Evolutionary conservation across 2,888 invertebrate genomes (phyloP).

Genomic region (Nemoura dubitans): DNA sequence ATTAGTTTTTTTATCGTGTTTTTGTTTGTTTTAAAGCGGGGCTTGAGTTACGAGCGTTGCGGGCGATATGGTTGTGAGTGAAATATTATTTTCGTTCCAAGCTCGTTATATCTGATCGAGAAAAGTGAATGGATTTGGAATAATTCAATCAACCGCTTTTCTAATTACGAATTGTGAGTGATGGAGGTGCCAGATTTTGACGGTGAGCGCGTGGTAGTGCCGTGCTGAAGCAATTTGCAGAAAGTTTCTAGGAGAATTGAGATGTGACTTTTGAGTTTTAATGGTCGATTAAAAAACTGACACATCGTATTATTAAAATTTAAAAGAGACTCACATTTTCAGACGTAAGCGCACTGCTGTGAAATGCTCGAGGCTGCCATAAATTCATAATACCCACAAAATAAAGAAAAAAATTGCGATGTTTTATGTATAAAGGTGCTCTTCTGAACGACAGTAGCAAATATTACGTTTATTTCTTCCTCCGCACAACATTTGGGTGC

Average conservation of each 20-base stretch:
- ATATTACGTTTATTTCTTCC: background rate
- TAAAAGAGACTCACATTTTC: background rate
- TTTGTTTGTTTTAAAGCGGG: background rate
- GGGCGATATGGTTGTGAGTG: conserved; percentile 1
- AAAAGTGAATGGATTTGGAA: background rate
- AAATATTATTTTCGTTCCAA: background rate
- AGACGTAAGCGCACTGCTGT: background rate
- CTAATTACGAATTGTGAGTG: background rate
- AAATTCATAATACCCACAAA: background rate
- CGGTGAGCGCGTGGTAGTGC: no score
- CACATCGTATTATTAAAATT: background rate
- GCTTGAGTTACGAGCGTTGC: background rate
- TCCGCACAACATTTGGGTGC: background rate
- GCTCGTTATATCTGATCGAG: background rate
- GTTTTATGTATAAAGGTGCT: background rate
- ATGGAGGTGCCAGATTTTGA: no score
- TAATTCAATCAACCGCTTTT: background rate
- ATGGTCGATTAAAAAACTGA: background rate
- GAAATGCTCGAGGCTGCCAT: background rate
- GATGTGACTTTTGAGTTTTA: background rate
- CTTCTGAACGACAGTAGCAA: background rate
- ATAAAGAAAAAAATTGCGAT: background rate
- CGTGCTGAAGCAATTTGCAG: no score
- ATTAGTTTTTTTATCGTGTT: background rate
- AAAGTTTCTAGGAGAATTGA: no score